These are phyloP conservation scores for Ciconia boyciana DNA, from an alignment of 2,113 vertebrate genomes.

Conservation along the genomic window DNA sequence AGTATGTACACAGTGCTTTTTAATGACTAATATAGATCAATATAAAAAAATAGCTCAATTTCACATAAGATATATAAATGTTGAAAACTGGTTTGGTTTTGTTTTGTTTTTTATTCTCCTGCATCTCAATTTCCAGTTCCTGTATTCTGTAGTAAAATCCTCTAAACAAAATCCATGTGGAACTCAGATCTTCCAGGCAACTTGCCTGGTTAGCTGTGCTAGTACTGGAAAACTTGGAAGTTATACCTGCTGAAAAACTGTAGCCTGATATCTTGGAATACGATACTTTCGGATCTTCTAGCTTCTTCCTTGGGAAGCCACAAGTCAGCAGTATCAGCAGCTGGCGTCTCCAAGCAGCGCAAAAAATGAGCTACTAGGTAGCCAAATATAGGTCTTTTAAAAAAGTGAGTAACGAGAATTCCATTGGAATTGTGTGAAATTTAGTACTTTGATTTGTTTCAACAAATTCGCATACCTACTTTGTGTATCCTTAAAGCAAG, in stretches of 20 bases:
- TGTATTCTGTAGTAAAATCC: neutral
- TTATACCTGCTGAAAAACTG: neutral
- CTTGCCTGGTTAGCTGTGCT: neutral
- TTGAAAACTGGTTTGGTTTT: accelerated
- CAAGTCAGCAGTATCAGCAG: neutral
- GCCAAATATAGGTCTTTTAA: neutral
- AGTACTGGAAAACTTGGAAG: neutral
- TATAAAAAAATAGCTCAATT: neutral
- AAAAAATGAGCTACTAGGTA: neutral
- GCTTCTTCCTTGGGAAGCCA: neutral
- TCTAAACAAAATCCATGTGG: neutral
- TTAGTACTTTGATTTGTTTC: neutral
- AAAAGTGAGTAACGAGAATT: neutral
- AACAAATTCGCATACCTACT: neutral
- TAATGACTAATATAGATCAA: neutral
- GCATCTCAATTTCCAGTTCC: neutral
- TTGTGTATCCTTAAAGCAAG: neutral
- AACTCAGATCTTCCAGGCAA: neutral
- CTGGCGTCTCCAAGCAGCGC: neutral
- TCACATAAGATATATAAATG: neutral
- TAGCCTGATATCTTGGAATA: neutral
- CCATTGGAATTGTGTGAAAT: neutral
- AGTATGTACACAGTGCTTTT: neutral
- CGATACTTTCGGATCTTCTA: neutral
- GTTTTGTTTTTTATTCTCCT: neutral